A percentile compares a stretch with the other conserved stretches of the same genome.
These are phyloP conservation scores for Venustoraphidia nigricollis DNA, from an alignment of 2,888 invertebrate species.

Conservation along the genomic window DNA sequence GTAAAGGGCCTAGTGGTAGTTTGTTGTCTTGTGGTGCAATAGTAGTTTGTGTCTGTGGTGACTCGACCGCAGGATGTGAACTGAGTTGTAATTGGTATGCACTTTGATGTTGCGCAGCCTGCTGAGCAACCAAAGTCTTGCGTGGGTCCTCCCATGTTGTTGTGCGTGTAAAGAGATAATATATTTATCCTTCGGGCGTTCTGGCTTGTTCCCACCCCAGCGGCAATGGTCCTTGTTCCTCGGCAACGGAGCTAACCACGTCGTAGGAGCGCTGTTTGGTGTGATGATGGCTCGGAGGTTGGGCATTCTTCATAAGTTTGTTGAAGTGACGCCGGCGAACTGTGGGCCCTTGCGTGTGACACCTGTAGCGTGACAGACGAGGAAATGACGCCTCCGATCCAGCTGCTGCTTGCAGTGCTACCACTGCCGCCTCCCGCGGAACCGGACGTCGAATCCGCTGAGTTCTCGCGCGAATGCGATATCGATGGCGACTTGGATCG, in stretches of 20 bases:
- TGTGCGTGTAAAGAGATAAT: constrained; percentile 78
- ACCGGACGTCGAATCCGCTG: constrained; percentile 81
- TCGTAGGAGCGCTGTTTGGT: constrained; percentile 79
- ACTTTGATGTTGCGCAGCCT: constrained; percentile 34
- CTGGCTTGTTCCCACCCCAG: constrained; percentile 88
- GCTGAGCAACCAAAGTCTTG: constrained; percentile 56
- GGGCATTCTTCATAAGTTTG: constrained; percentile 64
- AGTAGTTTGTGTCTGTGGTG: constrained; percentile 20
- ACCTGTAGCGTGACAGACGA: constrained; percentile 33
- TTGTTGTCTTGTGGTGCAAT: no score
- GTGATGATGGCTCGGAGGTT: constrained; percentile 40
- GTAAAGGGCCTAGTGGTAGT: constrained; percentile 47
- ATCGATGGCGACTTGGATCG: constrained; percentile 79
- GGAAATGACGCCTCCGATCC: constrained; percentile 22
- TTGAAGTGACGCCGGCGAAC: constrained; percentile 89
- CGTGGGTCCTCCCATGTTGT: constrained; percentile 89
- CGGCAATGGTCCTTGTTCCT: constrained; percentile 75
- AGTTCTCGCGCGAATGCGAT: constrained; percentile 87
- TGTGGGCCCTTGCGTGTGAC: constrained; percentile 86
- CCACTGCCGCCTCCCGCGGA: constrained; percentile 33
- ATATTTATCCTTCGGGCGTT: constrained; percentile 83
- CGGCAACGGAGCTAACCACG: constrained; percentile 56
- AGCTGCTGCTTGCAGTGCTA: constrained; percentile 29
- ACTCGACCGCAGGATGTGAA: constrained; percentile 26
- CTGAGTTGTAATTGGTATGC: constrained; percentile 31